Percentiles rank a stretch among this genome's conserved stretches.
Evolutionary conservation across 2,113 vertebrate genomes (phyloP).

Genomic region (Atlantisia rogersi): DNA sequence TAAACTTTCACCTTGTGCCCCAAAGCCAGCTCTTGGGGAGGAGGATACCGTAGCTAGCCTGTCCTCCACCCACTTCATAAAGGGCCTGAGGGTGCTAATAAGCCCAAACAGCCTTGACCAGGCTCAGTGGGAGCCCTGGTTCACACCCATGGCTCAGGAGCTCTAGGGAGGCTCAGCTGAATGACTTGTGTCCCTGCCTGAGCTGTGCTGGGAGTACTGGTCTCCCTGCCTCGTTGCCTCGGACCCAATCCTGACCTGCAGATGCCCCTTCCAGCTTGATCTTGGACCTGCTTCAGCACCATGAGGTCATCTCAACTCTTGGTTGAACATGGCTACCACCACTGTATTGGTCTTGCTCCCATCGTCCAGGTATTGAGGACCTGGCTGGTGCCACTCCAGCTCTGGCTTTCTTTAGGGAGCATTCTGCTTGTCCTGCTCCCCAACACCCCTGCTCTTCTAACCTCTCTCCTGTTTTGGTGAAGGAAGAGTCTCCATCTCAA

Average conservation of each 20-base stretch:
- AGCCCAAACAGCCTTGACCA: not conserved
- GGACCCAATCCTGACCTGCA: not conserved
- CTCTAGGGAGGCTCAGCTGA: not conserved
- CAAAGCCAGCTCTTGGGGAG: not conserved
- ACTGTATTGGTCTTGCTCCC: not conserved
- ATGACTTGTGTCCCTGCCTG: not conserved
- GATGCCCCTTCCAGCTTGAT: rapidly evolving
- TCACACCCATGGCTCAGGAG: not conserved
- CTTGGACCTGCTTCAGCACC: not conserved
- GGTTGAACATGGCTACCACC: not conserved
- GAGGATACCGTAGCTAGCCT: not conserved
- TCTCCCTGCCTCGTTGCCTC: not conserved
- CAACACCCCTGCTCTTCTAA: rapidly evolving
- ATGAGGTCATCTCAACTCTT: not conserved
- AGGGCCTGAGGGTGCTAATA: not conserved
- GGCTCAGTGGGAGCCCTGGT: not conserved
- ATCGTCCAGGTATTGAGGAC: rapidly evolving
- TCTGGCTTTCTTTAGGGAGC: not conserved
- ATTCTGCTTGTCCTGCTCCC: not conserved
- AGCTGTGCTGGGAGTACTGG: rapidly evolving
- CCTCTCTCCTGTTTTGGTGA: not conserved
- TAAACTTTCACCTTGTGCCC: rapidly evolving
- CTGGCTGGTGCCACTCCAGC: not conserved
- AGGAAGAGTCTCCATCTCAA: too few species aligned
- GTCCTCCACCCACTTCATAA: not conserved